A percentile compares a stretch with the other conserved stretches of the same genome.
These are phyloP conservation scores for Anas georgica DNA, from an alignment of 2,797 vertebrate genomes.

Conservation along the genomic window DNA sequence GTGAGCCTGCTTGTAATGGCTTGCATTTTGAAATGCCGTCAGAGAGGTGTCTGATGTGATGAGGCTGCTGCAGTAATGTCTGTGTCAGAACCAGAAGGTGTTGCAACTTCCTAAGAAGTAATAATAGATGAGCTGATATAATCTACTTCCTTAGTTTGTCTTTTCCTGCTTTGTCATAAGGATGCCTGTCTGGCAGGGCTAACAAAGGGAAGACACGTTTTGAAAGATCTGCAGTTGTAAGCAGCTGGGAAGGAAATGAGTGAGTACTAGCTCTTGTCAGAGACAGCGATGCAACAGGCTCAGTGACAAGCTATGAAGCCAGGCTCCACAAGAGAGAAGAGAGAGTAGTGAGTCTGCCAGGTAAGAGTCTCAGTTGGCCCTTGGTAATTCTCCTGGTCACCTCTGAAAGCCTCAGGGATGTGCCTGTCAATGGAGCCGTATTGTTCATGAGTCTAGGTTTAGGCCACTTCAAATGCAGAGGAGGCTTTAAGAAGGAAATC, in stretches of 20 bases:
- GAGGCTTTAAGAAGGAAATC: neutral
- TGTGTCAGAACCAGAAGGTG: constrained; percentile 11
- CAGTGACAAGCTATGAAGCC: neutral
- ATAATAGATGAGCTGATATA: constrained; percentile 16
- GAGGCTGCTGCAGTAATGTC: neutral
- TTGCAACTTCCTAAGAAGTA: constrained; percentile 50
- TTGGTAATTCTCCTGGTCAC: neutral
- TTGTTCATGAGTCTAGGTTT: neutral
- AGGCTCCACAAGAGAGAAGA: neutral
- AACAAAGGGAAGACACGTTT: constrained; percentile 6
- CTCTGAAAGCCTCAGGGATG: neutral
- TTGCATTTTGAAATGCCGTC: neutral
- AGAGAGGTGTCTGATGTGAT: neutral
- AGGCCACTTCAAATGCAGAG: neutral
- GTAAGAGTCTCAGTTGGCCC: neutral
- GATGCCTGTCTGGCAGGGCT: neutral
- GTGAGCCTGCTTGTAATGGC: neutral
- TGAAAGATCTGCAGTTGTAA: constrained; percentile 5
- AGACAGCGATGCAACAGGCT: neutral
- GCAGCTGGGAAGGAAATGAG: neutral
- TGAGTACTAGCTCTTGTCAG: neutral
- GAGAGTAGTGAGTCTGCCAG: neutral
- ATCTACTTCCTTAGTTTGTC: constrained; percentile 28
- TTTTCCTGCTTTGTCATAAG: constrained; percentile 45
- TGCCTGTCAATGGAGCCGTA: neutral